Conservation (phyloP, 2,113 vertebrate genomes). For the Nothobranchius kuhntae region DNA sequence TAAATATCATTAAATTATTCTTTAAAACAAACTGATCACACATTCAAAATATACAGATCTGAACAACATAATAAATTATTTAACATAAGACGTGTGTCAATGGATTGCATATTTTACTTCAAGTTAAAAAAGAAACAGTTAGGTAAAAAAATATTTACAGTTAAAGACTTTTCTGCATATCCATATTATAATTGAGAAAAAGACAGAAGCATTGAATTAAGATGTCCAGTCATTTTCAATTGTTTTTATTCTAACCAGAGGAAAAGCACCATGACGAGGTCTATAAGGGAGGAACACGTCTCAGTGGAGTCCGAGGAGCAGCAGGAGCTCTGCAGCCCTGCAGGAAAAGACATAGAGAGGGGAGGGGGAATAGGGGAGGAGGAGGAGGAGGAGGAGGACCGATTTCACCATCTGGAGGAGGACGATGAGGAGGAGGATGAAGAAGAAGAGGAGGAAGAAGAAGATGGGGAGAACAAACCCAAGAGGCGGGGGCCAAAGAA, state of each 20-base stretch:
- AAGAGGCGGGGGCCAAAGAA: constrained; percentile 96
- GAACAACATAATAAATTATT: too few species aligned
- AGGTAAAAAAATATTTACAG: too few species aligned
- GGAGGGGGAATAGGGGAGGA: constrained; percentile 74
- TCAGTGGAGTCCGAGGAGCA: constrained; percentile 54
- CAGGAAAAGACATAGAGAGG: constrained; percentile 79
- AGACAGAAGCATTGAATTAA: too few species aligned
- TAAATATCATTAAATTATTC: too few species aligned
- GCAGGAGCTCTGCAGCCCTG: constrained; percentile 81
- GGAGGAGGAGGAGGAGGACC: constrained; percentile 66
- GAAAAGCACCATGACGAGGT: constrained; percentile 90
- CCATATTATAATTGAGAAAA: too few species aligned
- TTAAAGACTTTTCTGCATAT: too few species aligned
- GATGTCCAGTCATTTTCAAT: too few species aligned
- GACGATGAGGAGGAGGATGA: constrained; percentile 87
- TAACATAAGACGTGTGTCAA: too few species aligned
- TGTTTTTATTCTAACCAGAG: constrained; percentile 48
- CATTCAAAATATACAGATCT: too few species aligned
- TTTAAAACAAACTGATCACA: too few species aligned
- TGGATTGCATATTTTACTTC: too few species aligned
- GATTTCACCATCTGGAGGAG: constrained; percentile 73
- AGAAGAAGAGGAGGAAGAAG: constrained; percentile 89
- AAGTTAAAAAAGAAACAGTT: too few species aligned
- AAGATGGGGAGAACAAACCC: constrained; percentile 91
- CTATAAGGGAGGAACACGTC: constrained; percentile 84